Conservation (phyloP, 2,888 invertebrate species). For the Dolomedes plantarius region DNA sequence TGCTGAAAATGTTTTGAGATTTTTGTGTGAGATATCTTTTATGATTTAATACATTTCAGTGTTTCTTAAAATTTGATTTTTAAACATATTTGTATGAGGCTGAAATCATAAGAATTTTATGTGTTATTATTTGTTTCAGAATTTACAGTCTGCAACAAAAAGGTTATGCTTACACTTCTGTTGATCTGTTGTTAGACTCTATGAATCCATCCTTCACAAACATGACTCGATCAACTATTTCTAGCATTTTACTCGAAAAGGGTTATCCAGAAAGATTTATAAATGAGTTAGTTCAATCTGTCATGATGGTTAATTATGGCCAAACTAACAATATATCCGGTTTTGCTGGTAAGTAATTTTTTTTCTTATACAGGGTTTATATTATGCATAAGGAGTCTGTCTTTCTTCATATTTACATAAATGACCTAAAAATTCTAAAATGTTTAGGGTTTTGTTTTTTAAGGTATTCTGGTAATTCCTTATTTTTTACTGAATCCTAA, state of each 20-base stretch:
- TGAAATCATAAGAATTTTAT: too few species aligned
- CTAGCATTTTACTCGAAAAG: slow-evolving; percentile 76
- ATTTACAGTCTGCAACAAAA: slow-evolving; percentile 80
- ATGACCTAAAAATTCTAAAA: too few species aligned
- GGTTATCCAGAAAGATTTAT: slow-evolving; percentile 79
- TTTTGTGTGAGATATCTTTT: too few species aligned
- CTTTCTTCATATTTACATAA: too few species aligned
- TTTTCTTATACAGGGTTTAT: background rate
- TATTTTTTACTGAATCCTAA: too few species aligned
- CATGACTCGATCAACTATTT: slow-evolving; percentile 77
- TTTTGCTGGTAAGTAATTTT: slow-evolving; percentile 79
- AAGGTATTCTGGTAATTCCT: too few species aligned
- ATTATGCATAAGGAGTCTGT: too few species aligned
- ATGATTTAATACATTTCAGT: too few species aligned
- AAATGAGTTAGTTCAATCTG: slow-evolving; percentile 80
- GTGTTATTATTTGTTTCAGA: slow-evolving; percentile 76
- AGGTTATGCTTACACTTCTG: slow-evolving; percentile 79
- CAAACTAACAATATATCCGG: slow-evolving; percentile 80
- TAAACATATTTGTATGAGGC: too few species aligned
- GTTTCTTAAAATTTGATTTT: too few species aligned
- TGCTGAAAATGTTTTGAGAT: too few species aligned
- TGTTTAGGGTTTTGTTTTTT: too few species aligned
- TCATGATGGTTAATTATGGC: slow-evolving; percentile 81
- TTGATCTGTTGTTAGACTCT: slow-evolving; percentile 79
- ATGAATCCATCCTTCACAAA: slow-evolving; percentile 79